phyloP scores from a whole-genome alignment of 2,888 invertebrate species.

The Dascillus cervinus region DNA sequence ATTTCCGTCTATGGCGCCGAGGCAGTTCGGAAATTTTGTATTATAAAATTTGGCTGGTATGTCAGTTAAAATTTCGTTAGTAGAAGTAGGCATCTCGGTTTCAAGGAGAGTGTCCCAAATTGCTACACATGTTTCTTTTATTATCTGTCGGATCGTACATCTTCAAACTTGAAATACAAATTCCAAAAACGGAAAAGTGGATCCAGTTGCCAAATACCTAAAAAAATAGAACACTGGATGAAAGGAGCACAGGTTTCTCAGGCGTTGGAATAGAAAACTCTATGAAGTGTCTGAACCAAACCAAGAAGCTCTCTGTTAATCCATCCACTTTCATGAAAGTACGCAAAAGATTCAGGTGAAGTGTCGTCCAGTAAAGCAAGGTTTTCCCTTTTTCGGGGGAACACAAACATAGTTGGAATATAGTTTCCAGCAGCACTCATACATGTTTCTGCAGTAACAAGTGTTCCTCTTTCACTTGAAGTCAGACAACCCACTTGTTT shows the following conservation, averaged over 20 bases:
- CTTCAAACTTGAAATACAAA: constrained; percentile 4
- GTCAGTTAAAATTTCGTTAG: constrained; percentile 2
- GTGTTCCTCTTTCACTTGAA: constrained; percentile 1
- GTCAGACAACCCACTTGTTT: constrained; percentile 3
- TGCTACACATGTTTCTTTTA: background rate
- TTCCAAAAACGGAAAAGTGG: constrained; percentile 1
- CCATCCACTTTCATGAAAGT: constrained; percentile 14
- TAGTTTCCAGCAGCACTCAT: constrained; percentile 4
- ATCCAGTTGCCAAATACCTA: constrained; percentile 8
- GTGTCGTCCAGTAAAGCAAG: constrained; percentile 12
- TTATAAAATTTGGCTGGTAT: background rate
- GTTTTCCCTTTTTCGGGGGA: constrained; percentile 9
- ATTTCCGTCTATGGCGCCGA: constrained; percentile 5
- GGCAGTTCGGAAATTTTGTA: constrained; percentile 1
- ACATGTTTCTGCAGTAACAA: constrained; percentile 3
- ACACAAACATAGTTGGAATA: constrained; percentile 7
- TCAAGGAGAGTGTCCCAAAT: constrained; percentile 4
- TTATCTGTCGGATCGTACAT: constrained; percentile 1
- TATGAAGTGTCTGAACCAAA: constrained; percentile 16
- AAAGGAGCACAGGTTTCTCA: constrained; percentile 2
- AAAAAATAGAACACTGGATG: constrained; percentile 2
- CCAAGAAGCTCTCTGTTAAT: constrained; percentile 14
- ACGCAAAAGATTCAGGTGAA: constrained; percentile 10
- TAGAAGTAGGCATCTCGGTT: constrained; percentile 2
- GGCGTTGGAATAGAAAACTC: constrained; percentile 5